phyloP scores from a whole-genome alignment of 2,113 vertebrate species.

The Arizona elegans region DNA sequence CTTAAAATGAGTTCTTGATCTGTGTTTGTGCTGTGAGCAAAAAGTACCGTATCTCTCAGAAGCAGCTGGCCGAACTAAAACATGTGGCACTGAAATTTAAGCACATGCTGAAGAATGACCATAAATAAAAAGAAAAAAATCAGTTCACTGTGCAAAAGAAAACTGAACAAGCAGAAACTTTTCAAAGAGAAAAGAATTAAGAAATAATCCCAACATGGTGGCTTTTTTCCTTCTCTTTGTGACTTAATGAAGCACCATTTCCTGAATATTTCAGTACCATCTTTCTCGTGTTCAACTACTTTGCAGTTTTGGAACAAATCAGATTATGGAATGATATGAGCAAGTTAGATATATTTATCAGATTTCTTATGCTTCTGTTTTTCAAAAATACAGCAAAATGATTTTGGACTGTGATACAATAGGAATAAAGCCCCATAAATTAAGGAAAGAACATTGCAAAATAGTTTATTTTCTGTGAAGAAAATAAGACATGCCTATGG shows the following conservation, averaged over 20 bases:
- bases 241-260: background rate
- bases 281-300: background rate
- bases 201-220: background rate
- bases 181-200: background rate
- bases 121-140: background rate
- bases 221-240: background rate
- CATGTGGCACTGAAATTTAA: background rate
- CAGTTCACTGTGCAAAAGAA: background rate
- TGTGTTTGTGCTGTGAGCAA: background rate
- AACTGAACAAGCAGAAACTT: background rate
- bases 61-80: background rate
- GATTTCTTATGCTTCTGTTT: background rate
- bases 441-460: background rate
- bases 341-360: background rate
- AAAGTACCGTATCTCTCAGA: background rate
- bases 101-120: background rate
- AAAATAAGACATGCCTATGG: background rate
- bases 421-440: background rate
- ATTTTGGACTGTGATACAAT: background rate
- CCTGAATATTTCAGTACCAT: background rate
- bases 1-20: too few relatives aligned
- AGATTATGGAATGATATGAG: background rate
- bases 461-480: background rate
- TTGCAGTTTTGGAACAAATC: background rate
- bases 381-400: background rate